These are phyloP conservation scores for Drosophila ustulata DNA, from an alignment of 2,888 invertebrate genomes.

Conservation along the genomic window DNA sequence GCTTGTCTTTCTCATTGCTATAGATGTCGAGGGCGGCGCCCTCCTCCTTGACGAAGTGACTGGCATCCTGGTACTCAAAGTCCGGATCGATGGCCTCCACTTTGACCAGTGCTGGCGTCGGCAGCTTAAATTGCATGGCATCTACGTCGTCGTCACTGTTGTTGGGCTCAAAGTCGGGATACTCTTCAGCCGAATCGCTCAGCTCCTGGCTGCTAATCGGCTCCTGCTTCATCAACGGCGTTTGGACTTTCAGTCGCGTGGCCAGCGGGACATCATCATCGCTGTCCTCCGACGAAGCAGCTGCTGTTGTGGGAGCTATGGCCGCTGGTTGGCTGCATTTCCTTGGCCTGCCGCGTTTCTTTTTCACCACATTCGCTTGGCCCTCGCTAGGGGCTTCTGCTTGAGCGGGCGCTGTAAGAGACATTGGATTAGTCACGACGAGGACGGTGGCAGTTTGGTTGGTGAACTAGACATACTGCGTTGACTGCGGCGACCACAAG, in stretches of 20 bases:
- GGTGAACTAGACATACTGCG: constrained; percentile 20
- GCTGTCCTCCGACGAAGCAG: constrained; percentile 49
- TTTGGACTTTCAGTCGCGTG: constrained; percentile 51
- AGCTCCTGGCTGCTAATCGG: constrained; percentile 43
- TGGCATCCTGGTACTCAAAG: constrained; percentile 73
- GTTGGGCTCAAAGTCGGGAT: constrained; percentile 73
- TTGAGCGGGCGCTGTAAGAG: constrained; percentile 25
- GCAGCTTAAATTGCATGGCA: constrained; percentile 54
- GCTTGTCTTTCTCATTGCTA: constrained; percentile 78
- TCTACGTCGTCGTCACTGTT: constrained; percentile 70
- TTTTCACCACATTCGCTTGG: constrained; percentile 25
- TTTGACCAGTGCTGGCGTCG: constrained; percentile 62
- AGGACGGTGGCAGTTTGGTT: not conserved
- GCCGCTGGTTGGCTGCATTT: constrained; percentile 32
- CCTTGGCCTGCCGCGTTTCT: constrained; percentile 52
- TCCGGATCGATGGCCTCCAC: constrained; percentile 66
- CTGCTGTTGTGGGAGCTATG: not conserved
- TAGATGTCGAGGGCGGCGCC: constrained; percentile 70
- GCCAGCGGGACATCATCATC: constrained; percentile 71
- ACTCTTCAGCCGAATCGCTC: constrained; percentile 76
- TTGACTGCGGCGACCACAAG: constrained; percentile 82
- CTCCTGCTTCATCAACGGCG: constrained; percentile 55
- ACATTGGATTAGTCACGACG: not conserved
- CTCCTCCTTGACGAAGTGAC: constrained; percentile 74
- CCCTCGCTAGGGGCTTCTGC: not conserved